Evolutionary conservation across 2,888 invertebrate genomes (phyloP), one percentile per base, ranked within the genome.

Genomic region (Pterostichus niger): DNA sequence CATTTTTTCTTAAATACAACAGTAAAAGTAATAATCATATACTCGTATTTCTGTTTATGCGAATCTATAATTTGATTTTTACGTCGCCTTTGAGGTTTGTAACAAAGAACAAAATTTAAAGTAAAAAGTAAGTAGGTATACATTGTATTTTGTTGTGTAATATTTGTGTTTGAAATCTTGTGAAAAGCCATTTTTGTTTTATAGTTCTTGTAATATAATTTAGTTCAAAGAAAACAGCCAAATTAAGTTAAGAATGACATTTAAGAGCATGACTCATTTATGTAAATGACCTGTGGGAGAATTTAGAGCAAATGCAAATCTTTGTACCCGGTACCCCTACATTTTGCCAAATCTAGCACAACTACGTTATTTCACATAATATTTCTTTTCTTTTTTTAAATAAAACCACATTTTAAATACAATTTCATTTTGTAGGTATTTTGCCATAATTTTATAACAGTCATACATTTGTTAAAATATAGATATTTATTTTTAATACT

Each of bases 261-360:
- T 59, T 10, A 59, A 49, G 11, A 59, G 31, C 10, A 15, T 59
- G 59, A 59, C 24, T 59, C 59, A 59, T 59, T 59, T 24, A 59
- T 59, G 59, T 59, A 59, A 59, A 59, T 59, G 17, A 59, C 59
- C 49, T 31, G 24, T 59, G 59, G 59, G 6, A 31, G 24, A 59
- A 59, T 59, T 59, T n/a, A 24, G 59, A 59, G n/a, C 59, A 59
- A 59, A 59, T 31, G 59, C 59, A 31, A 59, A 59, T 59, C 17
- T 49, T 49, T 13, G 9, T 40, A 24, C 24, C 24, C 24, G 24
- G 24, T 49, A 56, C 56, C 56, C 56, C 15, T 15, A 56, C n/a
- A 17, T 56, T 56, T 56, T 17, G 7, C 17, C n/a, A 56, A 54
- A 56, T 56, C 13, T 56, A 56, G 15, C 56, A 56, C 56, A 56